Evolutionary conservation across 1,140 invertebrate genomes (phyloP), one percentile per base, ranked within the genome.

Genomic region (Drosophila santomea): DNA sequence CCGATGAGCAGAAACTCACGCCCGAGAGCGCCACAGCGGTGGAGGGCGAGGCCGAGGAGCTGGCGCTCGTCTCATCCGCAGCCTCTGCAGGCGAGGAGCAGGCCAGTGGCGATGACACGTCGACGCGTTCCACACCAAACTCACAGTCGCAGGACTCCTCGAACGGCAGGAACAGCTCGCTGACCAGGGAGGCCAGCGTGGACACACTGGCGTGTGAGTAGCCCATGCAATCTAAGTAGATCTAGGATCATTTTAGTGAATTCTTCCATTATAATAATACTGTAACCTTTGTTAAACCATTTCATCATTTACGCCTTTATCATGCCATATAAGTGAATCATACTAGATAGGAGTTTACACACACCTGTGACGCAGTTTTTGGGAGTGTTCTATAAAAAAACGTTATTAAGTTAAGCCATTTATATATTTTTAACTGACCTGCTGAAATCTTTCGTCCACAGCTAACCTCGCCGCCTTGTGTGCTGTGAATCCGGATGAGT

Each of bases 401-500:
- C 25, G 0, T 25, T 25, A 4, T 25, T 43, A 43, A 8, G 17
- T 43, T 43, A 14, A 36, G 8, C 8, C 35, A 36, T 36, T 36
- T 8, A 3, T 17, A 2, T 17, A 17, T 35, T 35, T 17, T 12
- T 17, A 17, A 35, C 11, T 51, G 15, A 12, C 12, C 14, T 8
- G 12, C 1, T 4, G 8, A 35, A 32, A 15, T 5, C n/a, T 51
- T 20, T 56, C 61, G 15, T 1, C 28, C 14, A 12, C 28, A 90
- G 91, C 90, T 3, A 89, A 86, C 38, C 62, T 92, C 38, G 76
- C 77, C 54, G 75, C 83, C 8, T 38, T 92, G 47, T 82, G 80
- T 36, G 56, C 80, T 0, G 82, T 96, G 38, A 95, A 95, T 91
- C 94, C 95, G 44, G 93, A 95, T 43, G 95, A 96, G 25, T 98